Conservation (phyloP, 2,797 vertebrate species). For the Liasis olivaceus region DNA sequence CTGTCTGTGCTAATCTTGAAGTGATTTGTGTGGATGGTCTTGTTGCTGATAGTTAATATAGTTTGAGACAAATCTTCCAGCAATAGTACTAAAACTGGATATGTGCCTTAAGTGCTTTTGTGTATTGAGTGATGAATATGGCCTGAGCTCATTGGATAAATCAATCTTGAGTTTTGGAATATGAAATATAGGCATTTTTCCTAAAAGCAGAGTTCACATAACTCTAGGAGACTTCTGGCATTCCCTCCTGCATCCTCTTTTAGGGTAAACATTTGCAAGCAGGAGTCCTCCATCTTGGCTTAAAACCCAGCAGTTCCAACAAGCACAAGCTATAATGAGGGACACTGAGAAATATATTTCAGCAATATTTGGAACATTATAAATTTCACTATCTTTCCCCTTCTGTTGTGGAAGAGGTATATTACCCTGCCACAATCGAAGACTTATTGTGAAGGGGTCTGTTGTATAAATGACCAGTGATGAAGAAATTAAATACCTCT, state of each 20-base stretch:
- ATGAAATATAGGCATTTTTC: background rate
- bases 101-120: background rate
- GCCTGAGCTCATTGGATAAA: background rate
- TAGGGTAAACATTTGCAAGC: background rate
- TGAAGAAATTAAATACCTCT: too few species aligned
- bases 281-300: background rate
- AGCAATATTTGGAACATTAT: background rate
- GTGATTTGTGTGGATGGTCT: background rate
- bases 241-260: background rate
- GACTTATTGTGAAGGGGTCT: background rate
- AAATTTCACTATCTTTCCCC: background rate
- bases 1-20: background rate
- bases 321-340: background rate
- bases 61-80: background rate
- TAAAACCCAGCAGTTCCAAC: background rate
- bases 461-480: background rate
- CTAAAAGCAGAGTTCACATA: background rate
- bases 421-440: background rate
- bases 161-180: background rate
- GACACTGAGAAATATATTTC: background rate
- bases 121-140: background rate
- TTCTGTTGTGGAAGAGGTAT: background rate
- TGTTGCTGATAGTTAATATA: background rate
- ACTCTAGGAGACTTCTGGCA: background rate
- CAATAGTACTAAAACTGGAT: background rate